Evolutionary conservation across 2,888 invertebrate species (phyloP).

Genomic region (Falcaria lacertinaria): DNA sequence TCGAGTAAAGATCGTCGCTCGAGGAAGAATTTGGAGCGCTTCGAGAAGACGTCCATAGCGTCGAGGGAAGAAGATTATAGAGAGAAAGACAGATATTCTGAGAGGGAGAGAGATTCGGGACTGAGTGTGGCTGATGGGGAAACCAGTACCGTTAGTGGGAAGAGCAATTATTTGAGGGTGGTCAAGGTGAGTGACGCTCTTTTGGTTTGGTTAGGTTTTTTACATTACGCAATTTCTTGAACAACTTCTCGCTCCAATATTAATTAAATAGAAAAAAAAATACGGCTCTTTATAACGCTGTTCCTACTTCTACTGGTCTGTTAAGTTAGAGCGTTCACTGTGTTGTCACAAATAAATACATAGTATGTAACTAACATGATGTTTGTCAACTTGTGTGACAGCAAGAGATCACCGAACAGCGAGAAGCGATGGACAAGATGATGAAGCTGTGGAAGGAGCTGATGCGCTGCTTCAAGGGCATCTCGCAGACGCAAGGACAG

Average conservation of each 20-base stretch:
- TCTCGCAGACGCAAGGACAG: conserved; percentile 46
- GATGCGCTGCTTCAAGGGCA: conserved; percentile 69
- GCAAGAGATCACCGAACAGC: conserved; percentile 71
- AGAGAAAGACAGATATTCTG: conserved; percentile 49
- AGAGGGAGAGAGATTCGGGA: conserved; percentile 64
- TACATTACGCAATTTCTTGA: neutral
- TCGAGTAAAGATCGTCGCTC: conserved; percentile 37
- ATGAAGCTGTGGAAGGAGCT: conserved; percentile 73
- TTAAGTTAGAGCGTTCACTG: too few species aligned
- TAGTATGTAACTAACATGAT: too few species aligned
- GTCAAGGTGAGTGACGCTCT: conserved; percentile 68
- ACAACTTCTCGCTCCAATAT: too few species aligned
- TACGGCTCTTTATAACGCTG: too few species aligned
- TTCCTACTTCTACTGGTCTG: too few species aligned
- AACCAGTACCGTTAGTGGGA: conserved; percentile 59
- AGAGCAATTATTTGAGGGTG: conserved; percentile 59
- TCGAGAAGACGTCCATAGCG: conserved; percentile 49
- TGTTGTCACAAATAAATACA: too few species aligned
- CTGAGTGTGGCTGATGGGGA: conserved; percentile 66
- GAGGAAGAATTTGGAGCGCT: conserved; percentile 44
- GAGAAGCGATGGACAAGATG: conserved; percentile 75
- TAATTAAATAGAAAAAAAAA: too few species aligned
- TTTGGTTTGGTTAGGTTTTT: neutral
- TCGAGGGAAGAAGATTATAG: conserved; percentile 59
- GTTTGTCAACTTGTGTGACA: conserved; percentile 19